phyloP scores from a whole-genome alignment of 37 sponge, comb jelly and placozoan species.

The Halisarca cf. caerulea region DNA sequence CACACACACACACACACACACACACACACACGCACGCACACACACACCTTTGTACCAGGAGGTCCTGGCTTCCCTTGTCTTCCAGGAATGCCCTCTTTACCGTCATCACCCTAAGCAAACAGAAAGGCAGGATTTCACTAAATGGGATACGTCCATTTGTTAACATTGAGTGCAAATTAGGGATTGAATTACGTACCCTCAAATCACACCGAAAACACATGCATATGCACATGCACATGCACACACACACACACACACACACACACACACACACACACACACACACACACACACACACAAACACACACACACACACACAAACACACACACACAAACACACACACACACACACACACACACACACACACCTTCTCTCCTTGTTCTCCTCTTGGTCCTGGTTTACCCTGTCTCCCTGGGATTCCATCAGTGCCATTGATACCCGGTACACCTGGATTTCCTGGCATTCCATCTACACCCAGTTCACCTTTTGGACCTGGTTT shows the following conservation, averaged over 20 bases:
- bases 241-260: too few relatives aligned
- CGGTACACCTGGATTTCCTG: slow-evolving; percentile 21
- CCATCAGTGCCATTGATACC: slow-evolving; percentile 24
- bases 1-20: background rate
- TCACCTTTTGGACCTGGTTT: slow-evolving; percentile 2
- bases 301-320: background rate
- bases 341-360: slow-evolving; percentile 25
- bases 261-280: too few relatives aligned
- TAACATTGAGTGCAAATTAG: too few relatives aligned
- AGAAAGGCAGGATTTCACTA: too few relatives aligned
- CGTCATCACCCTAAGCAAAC: too few relatives aligned
- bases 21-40: too few relatives aligned
- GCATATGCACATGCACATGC: background rate
- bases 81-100: background rate
- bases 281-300: background rate
- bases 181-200: too few relatives aligned
- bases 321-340: slow-evolving; percentile 3
- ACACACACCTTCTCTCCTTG: background rate
- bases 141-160: too few relatives aligned
- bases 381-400: background rate
- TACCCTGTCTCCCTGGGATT: background rate
- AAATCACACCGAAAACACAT: too few relatives aligned
- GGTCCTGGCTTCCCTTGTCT: slow-evolving; percentile 1
- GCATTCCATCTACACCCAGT: slow-evolving; percentile 30
- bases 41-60: background rate